A percentile compares a stretch with the other conserved stretches of the same genome.
These are phyloP conservation scores for Lithophane ornitopus DNA, from an alignment of 2,888 invertebrate species.

Conservation along the genomic window DNA sequence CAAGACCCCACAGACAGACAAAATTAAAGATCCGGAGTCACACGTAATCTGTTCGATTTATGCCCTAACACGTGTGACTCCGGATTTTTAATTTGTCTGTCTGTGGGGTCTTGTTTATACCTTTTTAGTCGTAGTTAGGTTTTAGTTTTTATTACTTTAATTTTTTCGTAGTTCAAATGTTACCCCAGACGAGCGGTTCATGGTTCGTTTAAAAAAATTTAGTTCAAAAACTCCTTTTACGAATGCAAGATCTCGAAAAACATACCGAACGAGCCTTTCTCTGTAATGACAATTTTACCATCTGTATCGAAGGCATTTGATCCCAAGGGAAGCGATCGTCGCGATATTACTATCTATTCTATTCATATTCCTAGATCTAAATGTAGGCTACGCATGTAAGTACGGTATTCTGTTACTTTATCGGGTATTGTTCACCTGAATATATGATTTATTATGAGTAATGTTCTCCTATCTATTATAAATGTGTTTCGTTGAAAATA, in stretches of 20 bases:
- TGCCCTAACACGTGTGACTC: too few relatives aligned
- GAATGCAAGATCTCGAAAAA: background rate
- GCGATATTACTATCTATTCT: constrained; percentile 31
- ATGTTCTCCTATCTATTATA: constrained; percentile 32
- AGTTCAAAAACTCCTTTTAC: background rate
- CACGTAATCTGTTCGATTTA: too few relatives aligned
- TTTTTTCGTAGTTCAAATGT: background rate
- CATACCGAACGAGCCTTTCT: background rate
- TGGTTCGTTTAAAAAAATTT: too few relatives aligned
- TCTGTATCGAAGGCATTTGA: constrained; percentile 36
- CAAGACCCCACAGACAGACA: too few relatives aligned
- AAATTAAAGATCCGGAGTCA: too few relatives aligned
- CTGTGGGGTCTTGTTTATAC: too few relatives aligned
- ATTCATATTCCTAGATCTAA: constrained; percentile 47
- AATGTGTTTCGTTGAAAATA: constrained; percentile 35
- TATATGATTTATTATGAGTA: constrained; percentile 48
- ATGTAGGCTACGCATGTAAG: constrained; percentile 30
- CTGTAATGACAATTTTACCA: constrained; percentile 28
- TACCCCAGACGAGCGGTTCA: background rate
- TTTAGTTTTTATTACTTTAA: too few relatives aligned
- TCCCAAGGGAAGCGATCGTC: constrained; percentile 36
- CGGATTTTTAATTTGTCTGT: too few relatives aligned
- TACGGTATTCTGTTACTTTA: constrained; percentile 40
- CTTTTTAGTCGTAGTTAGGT: too few relatives aligned
- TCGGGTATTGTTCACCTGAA: constrained; percentile 38